These are phyloP conservation scores for Drosophila quadrilineata DNA, from an alignment of 1,140 invertebrate genomes.

Conservation along the genomic window DNA sequence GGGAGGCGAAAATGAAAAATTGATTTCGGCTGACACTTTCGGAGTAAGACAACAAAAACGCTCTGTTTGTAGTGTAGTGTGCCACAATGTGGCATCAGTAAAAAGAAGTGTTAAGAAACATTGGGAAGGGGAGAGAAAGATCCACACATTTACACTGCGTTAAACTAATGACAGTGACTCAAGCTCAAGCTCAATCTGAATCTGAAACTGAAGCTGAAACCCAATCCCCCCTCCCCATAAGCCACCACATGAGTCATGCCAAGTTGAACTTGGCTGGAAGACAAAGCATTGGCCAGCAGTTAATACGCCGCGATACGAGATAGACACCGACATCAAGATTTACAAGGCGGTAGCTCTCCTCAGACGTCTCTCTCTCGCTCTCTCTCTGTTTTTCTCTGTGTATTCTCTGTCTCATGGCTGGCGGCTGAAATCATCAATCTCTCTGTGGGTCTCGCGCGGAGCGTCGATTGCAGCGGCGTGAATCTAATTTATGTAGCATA, in stretches of 20 bases:
- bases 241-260: conserved; percentile 38
- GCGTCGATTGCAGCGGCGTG: conserved; percentile 33
- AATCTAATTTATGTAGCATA: conserved; percentile 52
- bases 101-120: conserved; percentile 64
- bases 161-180: conserved; percentile 70
- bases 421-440: conserved; percentile 65
- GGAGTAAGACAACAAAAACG: neutral
- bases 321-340: conserved; percentile 47
- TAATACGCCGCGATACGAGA: too few relatives aligned
- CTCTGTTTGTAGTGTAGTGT: neutral
- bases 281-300: neutral
- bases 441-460: conserved; percentile 1
- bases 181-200: conserved; percentile 13
- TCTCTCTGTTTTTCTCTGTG: too few relatives aligned
- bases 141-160: conserved; percentile 1
- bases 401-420: conserved; percentile 45
- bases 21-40: conserved; percentile 35
- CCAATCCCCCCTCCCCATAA: too few relatives aligned
- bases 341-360: too few relatives aligned
- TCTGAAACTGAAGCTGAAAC: neutral
- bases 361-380: too few relatives aligned
- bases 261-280: conserved; percentile 6
- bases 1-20: conserved; percentile 38
- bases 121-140: neutral
- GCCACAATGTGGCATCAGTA: conserved; percentile 19